Conservation (phyloP, 2,888 invertebrate species). For the Drosophila tanythrix region DNA sequence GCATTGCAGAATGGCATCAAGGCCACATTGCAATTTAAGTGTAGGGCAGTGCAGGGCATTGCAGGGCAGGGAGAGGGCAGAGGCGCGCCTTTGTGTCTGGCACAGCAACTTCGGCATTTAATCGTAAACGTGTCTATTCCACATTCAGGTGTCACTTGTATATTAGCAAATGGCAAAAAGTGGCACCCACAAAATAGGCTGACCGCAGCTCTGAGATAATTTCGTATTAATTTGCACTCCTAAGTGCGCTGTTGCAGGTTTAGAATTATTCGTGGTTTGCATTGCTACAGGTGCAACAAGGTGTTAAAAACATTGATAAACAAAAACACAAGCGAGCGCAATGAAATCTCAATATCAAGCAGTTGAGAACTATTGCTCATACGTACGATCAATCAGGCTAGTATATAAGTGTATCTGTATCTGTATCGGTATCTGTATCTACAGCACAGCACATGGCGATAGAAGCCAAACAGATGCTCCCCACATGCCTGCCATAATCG, state of each 20-base stretch:
- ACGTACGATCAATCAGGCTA: slow-evolving; percentile 1
- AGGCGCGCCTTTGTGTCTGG: slow-evolving; percentile 53
- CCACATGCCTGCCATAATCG: neutral
- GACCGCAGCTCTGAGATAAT: slow-evolving; percentile 36
- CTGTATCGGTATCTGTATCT: slow-evolving; percentile 6
- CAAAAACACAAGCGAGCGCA: slow-evolving; percentile 32
- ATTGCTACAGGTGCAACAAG: slow-evolving; percentile 35
- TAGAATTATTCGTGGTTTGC: neutral
- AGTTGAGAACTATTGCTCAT: slow-evolving; percentile 31
- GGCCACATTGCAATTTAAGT: slow-evolving; percentile 30
- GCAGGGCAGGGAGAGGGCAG: neutral
- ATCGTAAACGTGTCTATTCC: slow-evolving; percentile 34
- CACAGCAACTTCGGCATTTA: slow-evolving; percentile 10
- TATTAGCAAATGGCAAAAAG: slow-evolving; percentile 27
- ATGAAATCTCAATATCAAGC: slow-evolving; percentile 35
- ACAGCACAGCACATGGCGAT: slow-evolving; percentile 5
- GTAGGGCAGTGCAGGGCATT: neutral
- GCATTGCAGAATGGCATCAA: slow-evolving; percentile 32
- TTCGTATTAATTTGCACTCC: slow-evolving; percentile 62
- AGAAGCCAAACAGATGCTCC: slow-evolving; percentile 18
- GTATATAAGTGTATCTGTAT: slow-evolving; percentile 4
- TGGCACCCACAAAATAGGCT: slow-evolving; percentile 11
- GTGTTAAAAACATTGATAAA: slow-evolving; percentile 48
- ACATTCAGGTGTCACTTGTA: slow-evolving; percentile 29
- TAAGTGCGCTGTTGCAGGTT: slow-evolving; percentile 17